Evolutionary conservation across 2,797 vertebrate species (phyloP).

Genomic region (Pangasius larnaudii): DNA sequence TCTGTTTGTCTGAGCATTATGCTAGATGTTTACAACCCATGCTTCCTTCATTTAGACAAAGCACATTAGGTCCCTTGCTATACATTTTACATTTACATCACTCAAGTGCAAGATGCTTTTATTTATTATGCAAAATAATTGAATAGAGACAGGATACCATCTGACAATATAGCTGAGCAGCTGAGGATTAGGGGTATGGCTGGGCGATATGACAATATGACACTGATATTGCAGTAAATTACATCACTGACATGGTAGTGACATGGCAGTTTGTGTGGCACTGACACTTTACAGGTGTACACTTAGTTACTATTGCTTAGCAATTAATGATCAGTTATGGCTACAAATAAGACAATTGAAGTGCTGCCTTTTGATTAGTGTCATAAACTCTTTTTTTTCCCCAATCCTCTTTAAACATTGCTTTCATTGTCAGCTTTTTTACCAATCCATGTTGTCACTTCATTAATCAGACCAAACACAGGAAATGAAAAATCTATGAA

Average conservation of each 20-base stretch:
- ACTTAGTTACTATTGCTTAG: neutral
- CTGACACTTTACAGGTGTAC: neutral
- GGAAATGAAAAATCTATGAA: neutral
- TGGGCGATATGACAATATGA: neutral
- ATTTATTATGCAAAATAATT: neutral
- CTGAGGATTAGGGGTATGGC: neutral
- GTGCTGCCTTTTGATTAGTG: neutral
- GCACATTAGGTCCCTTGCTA: neutral
- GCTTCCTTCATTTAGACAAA: neutral
- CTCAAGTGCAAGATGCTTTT: slow-evolving; percentile 12
- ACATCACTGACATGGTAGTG: neutral
- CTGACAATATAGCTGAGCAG: neutral
- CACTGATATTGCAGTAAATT: slow-evolving; percentile 3
- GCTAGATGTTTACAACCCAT: slow-evolving; percentile 11
- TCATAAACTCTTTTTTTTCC: neutral
- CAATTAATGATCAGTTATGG: neutral
- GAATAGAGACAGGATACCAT: neutral
- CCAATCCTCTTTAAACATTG: neutral
- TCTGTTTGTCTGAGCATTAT: slow-evolving; percentile 16
- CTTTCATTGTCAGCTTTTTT: neutral
- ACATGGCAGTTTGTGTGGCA: neutral
- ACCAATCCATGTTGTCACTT: neutral
- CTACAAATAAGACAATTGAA: neutral
- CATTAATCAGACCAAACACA: neutral
- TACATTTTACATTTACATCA: slow-evolving; percentile 12